Evolutionary conservation across 2,797 vertebrate genomes (phyloP), one percentile per base, ranked within the genome.

Genomic region (Falco naumanni): DNA sequence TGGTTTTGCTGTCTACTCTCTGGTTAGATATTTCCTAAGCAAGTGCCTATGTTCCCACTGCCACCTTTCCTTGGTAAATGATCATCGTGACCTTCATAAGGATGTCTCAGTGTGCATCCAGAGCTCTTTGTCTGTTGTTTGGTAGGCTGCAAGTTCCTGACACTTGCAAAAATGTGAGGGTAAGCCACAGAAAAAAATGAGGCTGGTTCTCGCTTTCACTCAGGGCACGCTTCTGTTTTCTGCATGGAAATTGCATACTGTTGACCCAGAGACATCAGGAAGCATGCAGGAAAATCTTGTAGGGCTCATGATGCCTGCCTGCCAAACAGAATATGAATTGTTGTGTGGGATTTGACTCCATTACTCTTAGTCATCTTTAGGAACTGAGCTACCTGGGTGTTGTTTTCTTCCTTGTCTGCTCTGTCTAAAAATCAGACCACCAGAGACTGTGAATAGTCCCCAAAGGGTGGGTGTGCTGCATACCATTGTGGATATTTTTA

Each of bases 401-500:
- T 95, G 45, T 37, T 50, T 76, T 69, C 34, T 69, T 68, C 45
- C 63, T 74, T 11, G 56, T 69, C 83, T 86, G 28, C 65, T 82
- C n/a, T 72, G 51, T 71, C 70, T 90, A 7, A 51, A 75, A 86
- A 31, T 56, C 69, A 91, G 88, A 94, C 90, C 93, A 93, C 88
- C 90, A 11, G 56, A 89, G 92, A 15, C 53, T 84, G 84, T 79
- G 93, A 45, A 45, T 48, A 53, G 88, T 95, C 86, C 86, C 94
- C 63, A 43, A 90, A 93, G 93, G 80, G 72, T 87, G 90, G 94
- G 88, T 85, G 86, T 97, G 95, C 88, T 95, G 93, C 94, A 96
- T 97, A 72, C 93, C 94, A 29, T 39, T 41, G 5, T 88, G 70
- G 97, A 34, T 96, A 96, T 96, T 97, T 97, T 94, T 97, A 97